Evolutionary conservation across 1,140 invertebrate species (phyloP).

Genomic region (Thalassaphorura encarpata): DNA sequence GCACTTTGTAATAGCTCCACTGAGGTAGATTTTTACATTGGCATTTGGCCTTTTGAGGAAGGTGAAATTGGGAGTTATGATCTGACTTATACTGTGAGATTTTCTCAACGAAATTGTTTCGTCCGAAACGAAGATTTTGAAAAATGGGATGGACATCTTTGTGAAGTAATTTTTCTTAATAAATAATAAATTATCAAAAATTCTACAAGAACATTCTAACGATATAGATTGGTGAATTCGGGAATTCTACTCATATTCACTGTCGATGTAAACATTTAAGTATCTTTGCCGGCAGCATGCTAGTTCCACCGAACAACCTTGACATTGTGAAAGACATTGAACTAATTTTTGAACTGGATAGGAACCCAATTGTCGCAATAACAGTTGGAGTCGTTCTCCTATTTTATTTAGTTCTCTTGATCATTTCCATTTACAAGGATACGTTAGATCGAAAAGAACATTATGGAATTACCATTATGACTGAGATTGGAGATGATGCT

Average conservation of each 20-base stretch:
- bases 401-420: constrained; percentile 1
- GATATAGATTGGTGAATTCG: not conserved
- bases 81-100: not conserved
- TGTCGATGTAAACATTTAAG: constrained; percentile 10
- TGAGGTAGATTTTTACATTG: constrained; percentile 12
- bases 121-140: constrained; percentile 1
- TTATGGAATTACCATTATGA: constrained; percentile 16
- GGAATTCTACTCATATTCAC: not conserved
- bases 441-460: not conserved
- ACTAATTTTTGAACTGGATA: not conserved
- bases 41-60: not conserved
- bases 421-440: constrained; percentile 10
- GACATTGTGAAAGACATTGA: not conserved
- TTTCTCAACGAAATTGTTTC: constrained; percentile 5
- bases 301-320: constrained; percentile 3
- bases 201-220: not conserved
- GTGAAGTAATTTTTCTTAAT: not conserved
- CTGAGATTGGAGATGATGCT: constrained; percentile 10
- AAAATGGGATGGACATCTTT: constrained; percentile 7
- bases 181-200: not conserved
- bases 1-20: not conserved
- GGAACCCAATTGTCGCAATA: constrained; percentile 8
- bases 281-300: constrained; percentile 3
- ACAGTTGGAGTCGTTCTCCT: constrained; percentile 6
- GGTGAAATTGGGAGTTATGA: not conserved